These are phyloP conservation scores for Sylvicapra grimmia DNA, from an alignment of 2,113 vertebrate species.

Conservation along the genomic window DNA sequence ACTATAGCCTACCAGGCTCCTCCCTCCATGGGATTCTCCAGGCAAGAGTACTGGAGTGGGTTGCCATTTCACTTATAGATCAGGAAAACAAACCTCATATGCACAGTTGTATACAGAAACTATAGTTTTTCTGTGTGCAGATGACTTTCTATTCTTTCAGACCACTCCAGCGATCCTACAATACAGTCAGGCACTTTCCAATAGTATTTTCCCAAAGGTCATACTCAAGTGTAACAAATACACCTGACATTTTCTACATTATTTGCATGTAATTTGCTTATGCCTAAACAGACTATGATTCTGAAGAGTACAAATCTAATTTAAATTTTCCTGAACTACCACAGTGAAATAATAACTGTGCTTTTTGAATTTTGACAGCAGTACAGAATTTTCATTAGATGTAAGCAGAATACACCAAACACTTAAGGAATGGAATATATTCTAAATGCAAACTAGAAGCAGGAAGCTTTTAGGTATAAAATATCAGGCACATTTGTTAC, in stretches of 20 bases:
- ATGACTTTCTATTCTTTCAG: neutral
- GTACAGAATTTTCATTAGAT: slow-evolving; percentile 61
- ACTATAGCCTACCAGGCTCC: too few species aligned
- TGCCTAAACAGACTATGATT: slow-evolving; percentile 50
- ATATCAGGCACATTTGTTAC: slow-evolving; percentile 29
- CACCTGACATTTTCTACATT: slow-evolving; percentile 53
- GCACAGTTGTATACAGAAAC: neutral
- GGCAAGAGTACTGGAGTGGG: too few species aligned
- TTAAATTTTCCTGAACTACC: slow-evolving; percentile 56
- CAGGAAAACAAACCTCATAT: neutral
- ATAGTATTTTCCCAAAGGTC: slow-evolving; percentile 54
- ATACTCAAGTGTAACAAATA: slow-evolving; percentile 53
- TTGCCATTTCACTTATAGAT: neutral
- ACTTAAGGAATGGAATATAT: slow-evolving; percentile 37
- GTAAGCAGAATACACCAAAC: slow-evolving; percentile 51
- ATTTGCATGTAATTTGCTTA: slow-evolving; percentile 66
- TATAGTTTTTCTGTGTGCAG: neutral
- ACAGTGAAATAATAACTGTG: slow-evolving; percentile 52
- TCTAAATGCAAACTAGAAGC: slow-evolving; percentile 62
- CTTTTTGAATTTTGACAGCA: slow-evolving; percentile 56
- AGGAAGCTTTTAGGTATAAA: slow-evolving; percentile 29
- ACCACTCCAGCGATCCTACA: neutral
- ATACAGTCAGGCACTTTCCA: neutral
- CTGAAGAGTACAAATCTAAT: slow-evolving; percentile 62
- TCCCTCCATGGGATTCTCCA: too few species aligned